Evolutionary conservation across 2,888 invertebrate species (phyloP), one percentile per base, ranked within the genome.

Genomic region (Plebejus melissa): DNA sequence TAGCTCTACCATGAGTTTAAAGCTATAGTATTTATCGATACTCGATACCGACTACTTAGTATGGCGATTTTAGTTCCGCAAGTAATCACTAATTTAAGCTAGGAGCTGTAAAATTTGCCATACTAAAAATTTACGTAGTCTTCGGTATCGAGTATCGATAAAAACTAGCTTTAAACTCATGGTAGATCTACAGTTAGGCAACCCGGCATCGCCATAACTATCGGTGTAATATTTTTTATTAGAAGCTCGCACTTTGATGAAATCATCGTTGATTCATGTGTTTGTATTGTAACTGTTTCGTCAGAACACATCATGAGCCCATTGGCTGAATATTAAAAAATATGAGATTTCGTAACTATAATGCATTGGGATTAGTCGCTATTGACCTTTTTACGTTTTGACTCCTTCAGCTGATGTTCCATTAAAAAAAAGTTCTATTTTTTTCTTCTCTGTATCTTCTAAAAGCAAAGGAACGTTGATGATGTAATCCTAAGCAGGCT

Each of bases 241-340:
- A 71, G 7, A 41, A 22, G 41, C 22, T 79, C 82, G 81, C 77
- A 80, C 77, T 79, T 77, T 79, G 82, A 84, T 89, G 89, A 89
- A 84, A 85, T 89, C 88, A 90, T 83, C 81, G 80, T 80, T 88
- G 87, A 88, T 83, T 89, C 88, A 88, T 83, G 78, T 82, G 79
- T 75, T 78, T 72, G 72, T 78, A 76, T 72, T 76, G 78, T 58
- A 76, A 77, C 75, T 74, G 77, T 80, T 71, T 71, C 71, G 71
- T 71, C 71, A 41, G 71, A 41, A 41, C 41, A 70, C 46, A 46
- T 38, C 28, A 22, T 70, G 32, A 65, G 28, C 28, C 65, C 65
- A 65, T 65, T 36, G 16, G 1, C 5, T 65, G 32, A 65, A 65
- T 65, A 65, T 65, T 65, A 22, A 22, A 22, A 22, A 22, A 22